Conservation (phyloP, 1,140 invertebrate species). For the Drosophila seguyi region DNA sequence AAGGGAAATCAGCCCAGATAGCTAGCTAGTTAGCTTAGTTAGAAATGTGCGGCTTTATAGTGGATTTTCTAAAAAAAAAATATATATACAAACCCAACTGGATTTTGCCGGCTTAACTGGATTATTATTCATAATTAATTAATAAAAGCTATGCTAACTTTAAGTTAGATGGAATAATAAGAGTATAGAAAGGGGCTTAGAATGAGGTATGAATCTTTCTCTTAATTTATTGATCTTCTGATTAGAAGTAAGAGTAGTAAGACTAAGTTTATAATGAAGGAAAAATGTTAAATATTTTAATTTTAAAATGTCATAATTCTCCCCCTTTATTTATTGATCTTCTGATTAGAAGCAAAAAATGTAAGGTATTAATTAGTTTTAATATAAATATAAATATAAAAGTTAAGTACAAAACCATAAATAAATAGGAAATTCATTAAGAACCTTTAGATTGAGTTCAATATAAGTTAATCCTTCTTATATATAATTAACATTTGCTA, state of each 20-base stretch:
- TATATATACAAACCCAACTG: background rate
- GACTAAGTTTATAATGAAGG: too few relatives aligned
- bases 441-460: background rate
- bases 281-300: too few relatives aligned
- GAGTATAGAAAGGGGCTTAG: too few relatives aligned
- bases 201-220: background rate
- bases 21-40: conserved; percentile 4
- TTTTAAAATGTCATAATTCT: too few relatives aligned
- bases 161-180: background rate
- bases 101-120: background rate
- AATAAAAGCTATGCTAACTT: background rate
- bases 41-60: background rate
- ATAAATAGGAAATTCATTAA: background rate
- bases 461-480: background rate
- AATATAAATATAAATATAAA: background rate
- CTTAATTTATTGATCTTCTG: background rate
- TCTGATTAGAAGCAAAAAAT: too few relatives aligned
- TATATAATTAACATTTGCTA: background rate
- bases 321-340: too few relatives aligned
- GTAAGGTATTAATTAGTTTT: background rate
- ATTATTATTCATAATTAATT: background rate
- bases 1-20: conserved; percentile 29
- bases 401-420: background rate
- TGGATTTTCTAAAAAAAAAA: background rate
- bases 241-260: background rate